These are phyloP conservation scores for Murina feae DNA, from an alignment of 2,113 vertebrate genomes.

Conservation along the genomic window DNA sequence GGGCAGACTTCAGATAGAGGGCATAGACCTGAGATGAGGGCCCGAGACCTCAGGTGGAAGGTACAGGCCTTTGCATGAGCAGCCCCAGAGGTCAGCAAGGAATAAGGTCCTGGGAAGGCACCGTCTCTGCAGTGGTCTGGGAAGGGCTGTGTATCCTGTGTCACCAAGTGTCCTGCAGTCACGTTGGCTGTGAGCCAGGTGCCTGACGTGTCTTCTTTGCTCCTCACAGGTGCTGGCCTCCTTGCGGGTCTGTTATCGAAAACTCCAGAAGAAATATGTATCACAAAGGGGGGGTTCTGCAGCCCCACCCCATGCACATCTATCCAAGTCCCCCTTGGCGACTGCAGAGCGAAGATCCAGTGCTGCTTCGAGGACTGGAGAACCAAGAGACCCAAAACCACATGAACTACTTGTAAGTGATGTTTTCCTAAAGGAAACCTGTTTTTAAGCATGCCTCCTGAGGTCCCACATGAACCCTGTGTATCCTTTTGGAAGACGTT, in stretches of 20 bases:
- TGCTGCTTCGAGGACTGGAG: conserved; percentile 13
- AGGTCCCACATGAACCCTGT: not conserved
- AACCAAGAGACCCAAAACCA: not conserved
- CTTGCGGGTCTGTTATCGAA: too few relatives aligned
- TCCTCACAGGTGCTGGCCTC: not conserved
- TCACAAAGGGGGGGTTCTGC: not conserved
- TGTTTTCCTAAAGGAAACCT: not conserved
- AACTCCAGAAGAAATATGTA: not conserved
- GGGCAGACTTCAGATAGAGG: too few relatives aligned
- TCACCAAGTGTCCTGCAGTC: too few relatives aligned
- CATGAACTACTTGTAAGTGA: rapidly evolving
- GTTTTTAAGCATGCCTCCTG: not conserved
- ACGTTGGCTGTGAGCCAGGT: rapidly evolving
- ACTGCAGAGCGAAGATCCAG: not conserved
- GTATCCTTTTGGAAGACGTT: not conserved
- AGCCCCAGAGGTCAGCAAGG: too few relatives aligned
- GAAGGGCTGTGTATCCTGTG: too few relatives aligned
- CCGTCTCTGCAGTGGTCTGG: too few relatives aligned
- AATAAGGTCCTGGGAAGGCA: too few relatives aligned
- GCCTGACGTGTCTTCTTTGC: not conserved
- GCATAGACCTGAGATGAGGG: too few relatives aligned
- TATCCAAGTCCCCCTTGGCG: too few relatives aligned
- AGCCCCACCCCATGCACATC: too few relatives aligned
- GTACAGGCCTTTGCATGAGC: too few relatives aligned
- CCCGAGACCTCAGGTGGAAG: too few relatives aligned